These are phyloP conservation scores for Standfussiana lucernea DNA, from an alignment of 2,888 invertebrate genomes.

Conservation along the genomic window DNA sequence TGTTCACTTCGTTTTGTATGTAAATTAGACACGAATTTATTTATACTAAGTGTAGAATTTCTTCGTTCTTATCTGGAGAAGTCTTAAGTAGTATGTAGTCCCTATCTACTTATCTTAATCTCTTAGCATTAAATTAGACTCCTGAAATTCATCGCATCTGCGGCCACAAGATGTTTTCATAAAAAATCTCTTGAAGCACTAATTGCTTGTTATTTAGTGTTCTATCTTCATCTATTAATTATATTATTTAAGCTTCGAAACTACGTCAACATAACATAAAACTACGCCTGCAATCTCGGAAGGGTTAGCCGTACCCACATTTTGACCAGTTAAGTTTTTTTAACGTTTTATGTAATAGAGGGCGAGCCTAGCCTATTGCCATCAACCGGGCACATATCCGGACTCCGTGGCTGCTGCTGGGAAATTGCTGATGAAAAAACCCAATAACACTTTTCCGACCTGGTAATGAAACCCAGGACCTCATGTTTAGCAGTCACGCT, in stretches of 20 bases:
- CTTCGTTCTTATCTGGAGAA: constrained; percentile 26
- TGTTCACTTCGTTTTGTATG: constrained; percentile 45
- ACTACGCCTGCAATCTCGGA: not conserved
- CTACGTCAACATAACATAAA: not conserved
- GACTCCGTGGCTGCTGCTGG: no score
- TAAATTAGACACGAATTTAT: constrained; percentile 46
- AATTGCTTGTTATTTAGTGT: not conserved
- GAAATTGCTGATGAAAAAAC: no score
- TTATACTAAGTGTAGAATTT: constrained; percentile 26
- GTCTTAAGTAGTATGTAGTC: constrained; percentile 2
- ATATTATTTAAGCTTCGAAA: not conserved
- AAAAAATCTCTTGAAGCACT: constrained; percentile 10
- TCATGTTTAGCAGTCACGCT: no score
- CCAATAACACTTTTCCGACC: no score
- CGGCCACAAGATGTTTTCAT: not conserved
- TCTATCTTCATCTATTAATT: not conserved
- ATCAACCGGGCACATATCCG: no score
- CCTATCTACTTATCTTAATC: no score
- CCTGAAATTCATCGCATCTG: constrained; percentile 11
- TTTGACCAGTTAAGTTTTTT: no score
- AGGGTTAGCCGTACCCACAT: no score
- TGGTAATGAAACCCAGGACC: no score
- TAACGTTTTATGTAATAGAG: no score
- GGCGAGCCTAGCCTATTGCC: no score
- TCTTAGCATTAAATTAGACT: constrained; percentile 14